A percentile compares a stretch with the other conserved stretches of the same genome.
Evolutionary conservation across 1,140 invertebrate species (phyloP).

Genomic region (Halesus radiatus): DNA sequence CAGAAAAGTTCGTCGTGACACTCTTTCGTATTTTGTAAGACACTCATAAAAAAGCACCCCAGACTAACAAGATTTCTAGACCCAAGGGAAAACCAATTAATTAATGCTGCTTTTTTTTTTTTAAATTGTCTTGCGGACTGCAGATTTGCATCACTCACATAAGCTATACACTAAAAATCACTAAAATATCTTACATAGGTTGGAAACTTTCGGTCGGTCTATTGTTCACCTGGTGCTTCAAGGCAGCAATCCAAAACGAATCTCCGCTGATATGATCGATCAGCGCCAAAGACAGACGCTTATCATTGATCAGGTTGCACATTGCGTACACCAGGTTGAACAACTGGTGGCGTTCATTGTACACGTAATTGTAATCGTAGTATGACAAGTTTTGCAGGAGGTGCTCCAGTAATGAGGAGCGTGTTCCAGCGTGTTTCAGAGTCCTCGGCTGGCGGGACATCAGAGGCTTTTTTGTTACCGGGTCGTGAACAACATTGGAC

Average conservation of each 20-base stretch:
- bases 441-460: too few species aligned
- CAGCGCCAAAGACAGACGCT: neutral
- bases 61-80: too few species aligned
- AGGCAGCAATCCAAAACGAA: neutral
- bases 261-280: neutral
- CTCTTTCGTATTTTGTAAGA: too few species aligned
- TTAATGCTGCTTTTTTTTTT: too few species aligned
- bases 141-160: too few species aligned
- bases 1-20: too few species aligned
- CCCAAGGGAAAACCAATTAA: too few species aligned
- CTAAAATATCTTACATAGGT: neutral
- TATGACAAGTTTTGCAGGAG: neutral
- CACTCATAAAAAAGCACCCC: too few species aligned
- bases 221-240: neutral
- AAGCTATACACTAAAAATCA: too few species aligned
- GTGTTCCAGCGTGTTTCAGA: neutral
- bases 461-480: too few species aligned
- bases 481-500: neutral
- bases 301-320: neutral
- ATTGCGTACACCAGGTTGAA: neutral
- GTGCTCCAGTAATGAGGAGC: neutral
- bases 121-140: too few species aligned
- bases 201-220: neutral
- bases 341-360: conserved; percentile 3
- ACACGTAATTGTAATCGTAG: neutral